These are phyloP conservation scores for Scaptomyza pallida DNA, from an alignment of 1,140 invertebrate genomes.

Conservation along the genomic window DNA sequence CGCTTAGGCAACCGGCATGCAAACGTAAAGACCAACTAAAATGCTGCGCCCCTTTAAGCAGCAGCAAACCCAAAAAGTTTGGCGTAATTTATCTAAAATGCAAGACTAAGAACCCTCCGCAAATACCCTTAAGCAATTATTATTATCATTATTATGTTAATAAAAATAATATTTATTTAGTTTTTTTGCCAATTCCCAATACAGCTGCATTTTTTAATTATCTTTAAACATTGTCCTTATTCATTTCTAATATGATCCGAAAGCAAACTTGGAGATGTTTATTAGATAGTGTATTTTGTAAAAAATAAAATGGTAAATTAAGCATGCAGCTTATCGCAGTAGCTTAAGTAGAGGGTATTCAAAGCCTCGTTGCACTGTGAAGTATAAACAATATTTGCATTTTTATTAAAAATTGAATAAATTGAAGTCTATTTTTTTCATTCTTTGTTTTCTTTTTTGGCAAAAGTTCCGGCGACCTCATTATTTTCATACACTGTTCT, in stretches of 20 bases:
- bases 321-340: not conserved
- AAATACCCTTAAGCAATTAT: not conserved
- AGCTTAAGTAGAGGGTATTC: conserved; percentile 23
- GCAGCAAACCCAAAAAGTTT: conserved; percentile 45
- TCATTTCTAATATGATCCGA: too few relatives aligned
- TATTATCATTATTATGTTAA: not conserved
- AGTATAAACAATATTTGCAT: conserved; percentile 66
- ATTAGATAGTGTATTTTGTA: too few relatives aligned
- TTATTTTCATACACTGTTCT: conserved; percentile 20
- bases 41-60: conserved; percentile 65
- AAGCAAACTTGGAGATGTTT: too few relatives aligned
- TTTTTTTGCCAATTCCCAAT: too few relatives aligned
- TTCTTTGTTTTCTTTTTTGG: conserved; percentile 4
- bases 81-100: conserved; percentile 26
- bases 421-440: conserved; percentile 45
- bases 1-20: conserved; percentile 19
- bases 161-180: not conserved
- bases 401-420: conserved; percentile 77
- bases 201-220: too few relatives aligned
- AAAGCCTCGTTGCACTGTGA: conserved; percentile 24
- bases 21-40: conserved; percentile 50
- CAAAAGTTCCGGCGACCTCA: conserved; percentile 7
- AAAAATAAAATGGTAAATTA: not conserved
- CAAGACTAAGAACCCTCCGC: conserved; percentile 1
- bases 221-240: too few relatives aligned